These are phyloP conservation scores for Chrysomela aeneicollis DNA, from an alignment of 2,888 invertebrate species.

Conservation along the genomic window DNA sequence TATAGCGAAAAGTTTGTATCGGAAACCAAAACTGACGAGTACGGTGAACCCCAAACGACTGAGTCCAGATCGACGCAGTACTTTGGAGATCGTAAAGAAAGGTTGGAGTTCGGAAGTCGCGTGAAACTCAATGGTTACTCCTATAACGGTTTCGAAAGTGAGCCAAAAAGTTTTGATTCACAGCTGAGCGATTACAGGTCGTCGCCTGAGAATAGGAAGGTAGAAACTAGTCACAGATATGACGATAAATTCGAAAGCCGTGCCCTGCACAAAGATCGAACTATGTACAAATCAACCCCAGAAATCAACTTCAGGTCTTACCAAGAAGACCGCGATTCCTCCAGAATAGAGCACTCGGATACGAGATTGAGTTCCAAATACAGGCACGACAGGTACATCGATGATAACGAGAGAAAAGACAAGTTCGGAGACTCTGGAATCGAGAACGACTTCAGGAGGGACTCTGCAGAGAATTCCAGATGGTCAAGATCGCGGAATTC, in stretches of 20 bases:
- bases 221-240: conserved; percentile 56
- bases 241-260: conserved; percentile 46
- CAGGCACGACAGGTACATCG: conserved; percentile 59
- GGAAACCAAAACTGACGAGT: conserved; percentile 65
- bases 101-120: conserved; percentile 34
- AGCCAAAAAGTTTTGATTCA: conserved; percentile 74
- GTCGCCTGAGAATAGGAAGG: conserved; percentile 65
- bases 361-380: conserved; percentile 47
- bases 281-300: conserved; percentile 69
- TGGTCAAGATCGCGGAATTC: conserved; percentile 43
- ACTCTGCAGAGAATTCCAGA: conserved; percentile 65
- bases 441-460: conserved; percentile 77
- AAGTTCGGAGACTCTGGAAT: conserved; percentile 80
- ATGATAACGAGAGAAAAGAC: conserved; percentile 63
- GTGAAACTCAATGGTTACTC: conserved; percentile 36
- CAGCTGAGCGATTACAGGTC: conserved; percentile 68
- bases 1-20: conserved; percentile 64
- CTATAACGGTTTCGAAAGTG: conserved; percentile 62
- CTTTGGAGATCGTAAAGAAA: conserved; percentile 52
- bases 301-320: conserved; percentile 67
- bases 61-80: conserved; percentile 62
- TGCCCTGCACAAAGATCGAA: conserved; percentile 58
- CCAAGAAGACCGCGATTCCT: conserved; percentile 68
- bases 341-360: conserved; percentile 67
- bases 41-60: conserved; percentile 59